phyloP scores from a whole-genome alignment of 2,797 vertebrate genomes.

The Anomalospiza imberbis region DNA sequence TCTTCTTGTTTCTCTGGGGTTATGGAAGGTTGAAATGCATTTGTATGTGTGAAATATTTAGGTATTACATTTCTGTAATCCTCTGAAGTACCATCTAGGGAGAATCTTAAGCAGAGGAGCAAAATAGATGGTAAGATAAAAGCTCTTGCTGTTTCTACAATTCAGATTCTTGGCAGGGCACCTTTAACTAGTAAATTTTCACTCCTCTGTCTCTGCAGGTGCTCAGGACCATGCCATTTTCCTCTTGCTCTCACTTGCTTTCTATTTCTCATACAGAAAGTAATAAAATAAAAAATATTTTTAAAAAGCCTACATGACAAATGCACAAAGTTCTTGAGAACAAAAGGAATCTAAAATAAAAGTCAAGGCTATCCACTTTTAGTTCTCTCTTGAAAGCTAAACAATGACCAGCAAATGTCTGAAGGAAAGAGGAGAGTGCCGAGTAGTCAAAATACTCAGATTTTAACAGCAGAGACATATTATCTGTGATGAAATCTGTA shows the following conservation, averaged over 20 bases:
- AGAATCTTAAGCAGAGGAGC: not conserved
- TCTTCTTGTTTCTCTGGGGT: not conserved
- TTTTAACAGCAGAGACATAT: not conserved
- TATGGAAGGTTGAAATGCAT: not conserved
- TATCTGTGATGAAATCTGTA: not conserved
- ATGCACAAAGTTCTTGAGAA: not conserved
- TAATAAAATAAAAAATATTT: not conserved
- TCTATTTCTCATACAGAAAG: not conserved
- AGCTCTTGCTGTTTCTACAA: not conserved
- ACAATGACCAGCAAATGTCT: not conserved
- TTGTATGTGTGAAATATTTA: constrained; percentile 7
- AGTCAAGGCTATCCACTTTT: not conserved
- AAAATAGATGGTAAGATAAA: not conserved
- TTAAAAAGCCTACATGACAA: not conserved
- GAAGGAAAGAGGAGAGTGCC: not conserved
- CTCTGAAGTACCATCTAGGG: not conserved
- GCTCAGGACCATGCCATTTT: not conserved
- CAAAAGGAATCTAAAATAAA: not conserved
- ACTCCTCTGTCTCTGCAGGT: not conserved
- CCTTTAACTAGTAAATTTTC: constrained; percentile 14
- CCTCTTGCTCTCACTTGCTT: not conserved
- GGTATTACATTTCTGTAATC: not conserved
- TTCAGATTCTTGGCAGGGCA: constrained; percentile 3
- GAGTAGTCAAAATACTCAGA: not conserved
- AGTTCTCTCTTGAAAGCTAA: not conserved